Percentiles rank a stretch among this genome's conserved stretches.
Conservation (phyloP, 2,888 invertebrate species). For the Meghimatium bilineatum region DNA sequence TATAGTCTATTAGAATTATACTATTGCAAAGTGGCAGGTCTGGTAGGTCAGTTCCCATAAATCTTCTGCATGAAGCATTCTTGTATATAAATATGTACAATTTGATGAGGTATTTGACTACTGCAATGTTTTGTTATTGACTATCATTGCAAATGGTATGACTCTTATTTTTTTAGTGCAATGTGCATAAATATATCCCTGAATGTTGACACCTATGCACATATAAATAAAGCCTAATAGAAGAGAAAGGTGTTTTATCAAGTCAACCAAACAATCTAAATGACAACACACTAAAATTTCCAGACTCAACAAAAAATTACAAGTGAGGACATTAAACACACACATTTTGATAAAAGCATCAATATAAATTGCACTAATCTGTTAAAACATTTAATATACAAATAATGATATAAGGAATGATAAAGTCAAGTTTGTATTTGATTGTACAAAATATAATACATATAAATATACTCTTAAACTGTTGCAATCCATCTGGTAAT, state of each 20-base stretch:
- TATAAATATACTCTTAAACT: background rate
- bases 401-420: background rate
- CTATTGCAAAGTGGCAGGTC: too few relatives aligned
- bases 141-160: too few relatives aligned
- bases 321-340: conserved; percentile 2
- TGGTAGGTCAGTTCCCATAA: too few relatives aligned
- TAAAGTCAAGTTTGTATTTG: background rate
- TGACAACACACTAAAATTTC: background rate
- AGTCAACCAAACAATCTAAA: background rate
- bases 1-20: too few relatives aligned
- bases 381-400: background rate
- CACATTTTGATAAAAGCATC: background rate
- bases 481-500: background rate
- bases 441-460: background rate
- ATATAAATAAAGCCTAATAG: background rate
- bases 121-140: too few relatives aligned
- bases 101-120: too few relatives aligned
- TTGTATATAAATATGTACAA: too few relatives aligned
- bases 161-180: too few relatives aligned
- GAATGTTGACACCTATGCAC: background rate
- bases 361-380: background rate
- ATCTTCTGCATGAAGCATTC: too few relatives aligned
- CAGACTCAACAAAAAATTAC: conserved; percentile 16
- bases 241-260: background rate
- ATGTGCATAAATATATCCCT: background rate